Conservation (phyloP, 2,113 vertebrate genomes). For the Carassius gibelio region DNA sequence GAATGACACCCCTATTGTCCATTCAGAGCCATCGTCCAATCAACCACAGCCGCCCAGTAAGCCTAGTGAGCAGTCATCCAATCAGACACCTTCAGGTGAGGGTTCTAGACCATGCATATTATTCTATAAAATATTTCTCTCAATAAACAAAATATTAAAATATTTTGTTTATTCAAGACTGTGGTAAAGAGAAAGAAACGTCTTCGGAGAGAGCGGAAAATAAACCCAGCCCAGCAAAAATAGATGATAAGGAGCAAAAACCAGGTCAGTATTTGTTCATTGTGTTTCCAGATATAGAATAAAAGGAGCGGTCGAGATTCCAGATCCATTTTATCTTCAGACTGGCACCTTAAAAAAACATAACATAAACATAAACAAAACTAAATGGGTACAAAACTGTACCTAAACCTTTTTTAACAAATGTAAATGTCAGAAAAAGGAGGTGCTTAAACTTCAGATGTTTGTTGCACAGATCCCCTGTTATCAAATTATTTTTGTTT, state of each 20-base stretch:
- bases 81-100: slow-evolving; percentile 68
- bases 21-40: slow-evolving; percentile 66
- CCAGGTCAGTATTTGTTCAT: slow-evolving; percentile 75
- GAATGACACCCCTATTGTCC: slow-evolving; percentile 64
- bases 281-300: neutral
- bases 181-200: slow-evolving; percentile 76
- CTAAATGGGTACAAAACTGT: too few species aligned
- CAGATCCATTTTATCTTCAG: neutral
- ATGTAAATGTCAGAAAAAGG: too few species aligned
- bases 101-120: neutral
- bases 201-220: slow-evolving; percentile 77
- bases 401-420: too few species aligned
- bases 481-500: too few species aligned
- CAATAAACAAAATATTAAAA: neutral
- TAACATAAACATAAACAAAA: too few species aligned
- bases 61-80: slow-evolving; percentile 63
- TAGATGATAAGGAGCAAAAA: slow-evolving; percentile 81
- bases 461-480: too few species aligned
- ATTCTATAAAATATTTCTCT: neutral
- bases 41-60: slow-evolving; percentile 63
- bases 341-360: neutral
- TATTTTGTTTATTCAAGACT: slow-evolving; percentile 62
- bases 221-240: slow-evolving; percentile 70
- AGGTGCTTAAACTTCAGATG: too few species aligned
- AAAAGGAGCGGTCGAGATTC: neutral